Base-by-base conservation (phyloP, 2,888 invertebrate species). In the Drymonia ruficornis region DNA sequence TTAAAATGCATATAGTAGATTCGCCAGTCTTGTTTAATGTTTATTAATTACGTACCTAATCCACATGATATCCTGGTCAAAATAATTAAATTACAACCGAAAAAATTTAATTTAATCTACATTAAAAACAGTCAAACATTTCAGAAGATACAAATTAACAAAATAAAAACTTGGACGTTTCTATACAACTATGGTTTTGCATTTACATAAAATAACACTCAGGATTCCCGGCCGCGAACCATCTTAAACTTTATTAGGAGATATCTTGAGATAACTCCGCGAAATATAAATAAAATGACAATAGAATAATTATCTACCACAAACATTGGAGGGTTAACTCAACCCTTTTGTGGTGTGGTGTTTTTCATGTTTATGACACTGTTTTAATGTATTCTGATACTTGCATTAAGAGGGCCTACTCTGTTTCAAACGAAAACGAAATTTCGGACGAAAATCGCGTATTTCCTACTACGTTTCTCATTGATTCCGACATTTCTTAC, bases 121-220 rank as follows among this genome's bases (percentile, higher is more conserved):
- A 16, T 9, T 40, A 40, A 38, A 38, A 40, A 40, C 40, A 40
- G 15, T 40, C 16, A 15, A 47, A 61, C 58, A 71, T 68, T 64
- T 68, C 64, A 65, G 73, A 77, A 67, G 73, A 83, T 82, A 81
- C 80, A 83, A 85, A 84, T 81, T 71, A 72, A 78, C 77, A 79
- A 74, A 84, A 84, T 85, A 69, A 68, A 74, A 70, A 72, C 66
- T 70, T 71, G 54, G 70, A 70, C 69, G 65, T 70, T 72, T 42
- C 69, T 69, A 80, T 79, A 84, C 78, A 81, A 84, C 85, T 86
- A 86, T 83, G 85, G 80, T 76, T 78, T 70, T 58, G 54, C 64
- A 90, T 91, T 91, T 78, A 83, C 91, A 91, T 91, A 89, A 89
- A 90, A 90, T 84, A 83, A 84, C 86, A 87, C 87, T 91, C 88